Evolutionary conservation across 2,113 vertebrate species (phyloP), one percentile per base, ranked within the genome.

Genomic region (Symphodus melops): DNA sequence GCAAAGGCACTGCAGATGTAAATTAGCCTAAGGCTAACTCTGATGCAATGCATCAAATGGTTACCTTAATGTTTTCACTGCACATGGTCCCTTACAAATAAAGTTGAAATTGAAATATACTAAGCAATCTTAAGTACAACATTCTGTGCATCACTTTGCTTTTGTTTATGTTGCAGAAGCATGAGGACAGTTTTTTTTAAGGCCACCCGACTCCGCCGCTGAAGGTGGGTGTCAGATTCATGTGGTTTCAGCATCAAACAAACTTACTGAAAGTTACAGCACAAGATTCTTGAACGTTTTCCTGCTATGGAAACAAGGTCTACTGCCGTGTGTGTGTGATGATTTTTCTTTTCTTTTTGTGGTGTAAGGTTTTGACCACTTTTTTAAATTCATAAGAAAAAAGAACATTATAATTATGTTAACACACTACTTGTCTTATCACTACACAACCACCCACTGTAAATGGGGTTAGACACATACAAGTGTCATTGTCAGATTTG

Each of bases 141-240:
- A 13, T 44, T 36, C 3, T 61, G 46, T 57, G 44, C 6, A 9
- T 54, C 9, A 7, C 23, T 37, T 11, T 28, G 48, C 1, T 57
- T 75, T 67, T 75, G 11, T 70, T 14, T n/a, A 20, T 68, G 54
- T 67, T 75, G 79, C 74, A 83, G 68, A 68, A 68, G 70, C 76
- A 76, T 0, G 0, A 21, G 1, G 20, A 58, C 57, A 77, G 25
- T 81, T 44, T 68, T 68, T 74, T 72, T 78, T 51, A 8, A n/a
- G 19, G 48, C 48, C 48, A 51, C 41, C 64, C 53, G 19, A 73
- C 64, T 75, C 14, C 2, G 9, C 23, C 9, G 4, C 68, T 12
- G 17, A 14, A 67, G 72, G 78, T 82, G 83, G 85, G 81, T 60
- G 73, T 86, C 44, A 75, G 14, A 56, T 63, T 79, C 51, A 23